Percentiles rank a stretch among this genome's conserved stretches.
phyloP scores from a whole-genome alignment of 2,797 vertebrate species.

The Poecile montanus region DNA sequence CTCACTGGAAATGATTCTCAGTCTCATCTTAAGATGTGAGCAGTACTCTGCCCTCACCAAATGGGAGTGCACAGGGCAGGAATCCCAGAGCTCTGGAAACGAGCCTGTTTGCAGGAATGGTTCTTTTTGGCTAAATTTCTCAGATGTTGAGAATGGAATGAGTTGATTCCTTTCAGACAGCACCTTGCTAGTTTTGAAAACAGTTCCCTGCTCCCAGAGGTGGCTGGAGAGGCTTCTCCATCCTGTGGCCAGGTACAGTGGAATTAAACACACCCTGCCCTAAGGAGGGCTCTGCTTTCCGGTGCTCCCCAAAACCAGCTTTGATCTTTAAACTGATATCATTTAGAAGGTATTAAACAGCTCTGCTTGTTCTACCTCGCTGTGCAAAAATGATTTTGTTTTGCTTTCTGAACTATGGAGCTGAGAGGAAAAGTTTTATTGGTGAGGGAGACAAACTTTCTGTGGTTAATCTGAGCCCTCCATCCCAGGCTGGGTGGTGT shows the following conservation, averaged over 20 bases:
- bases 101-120: neutral
- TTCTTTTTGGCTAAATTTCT: neutral
- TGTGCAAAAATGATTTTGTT: neutral
- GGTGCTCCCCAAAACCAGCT: neutral
- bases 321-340: fast-evolving
- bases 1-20: neutral
- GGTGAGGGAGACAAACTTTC: neutral
- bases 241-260: neutral
- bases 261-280: neutral
- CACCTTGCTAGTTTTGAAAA: neutral
- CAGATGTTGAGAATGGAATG: neutral
- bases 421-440: neutral
- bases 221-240: neutral
- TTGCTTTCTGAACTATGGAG: neutral
- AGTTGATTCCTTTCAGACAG: neutral
- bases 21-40: neutral
- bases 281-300: neutral
- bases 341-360: neutral
- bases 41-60: neutral
- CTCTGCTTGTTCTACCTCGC: neutral
- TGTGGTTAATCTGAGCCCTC: fast-evolving
- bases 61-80: neutral
- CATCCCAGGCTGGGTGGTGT: neutral
- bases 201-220: neutral
- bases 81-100: neutral